Percentiles rank a stretch among this genome's conserved stretches.
Conservation (phyloP, 2,113 vertebrate genomes). For the Dipodomys merriami region DNA sequence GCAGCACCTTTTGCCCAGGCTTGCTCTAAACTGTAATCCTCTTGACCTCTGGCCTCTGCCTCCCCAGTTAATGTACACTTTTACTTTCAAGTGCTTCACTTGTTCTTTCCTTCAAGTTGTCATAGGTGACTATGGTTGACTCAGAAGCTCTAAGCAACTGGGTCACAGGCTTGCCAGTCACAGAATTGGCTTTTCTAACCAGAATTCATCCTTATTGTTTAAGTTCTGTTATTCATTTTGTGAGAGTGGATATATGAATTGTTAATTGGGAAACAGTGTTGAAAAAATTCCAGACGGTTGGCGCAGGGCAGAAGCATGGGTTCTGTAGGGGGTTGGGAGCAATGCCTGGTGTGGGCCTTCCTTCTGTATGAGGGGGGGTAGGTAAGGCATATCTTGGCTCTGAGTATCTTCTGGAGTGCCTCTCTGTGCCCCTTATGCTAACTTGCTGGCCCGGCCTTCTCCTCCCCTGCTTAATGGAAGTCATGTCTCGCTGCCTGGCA, state of each 20-base stretch:
- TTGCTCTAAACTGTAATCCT: too few relatives aligned
- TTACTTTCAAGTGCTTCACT: slow-evolving; percentile 27
- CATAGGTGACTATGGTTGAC: slow-evolving; percentile 42
- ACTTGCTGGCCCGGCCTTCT: slow-evolving; percentile 10
- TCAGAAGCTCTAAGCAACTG: slow-evolving; percentile 24
- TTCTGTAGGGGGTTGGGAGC: not conserved
- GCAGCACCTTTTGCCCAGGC: too few relatives aligned
- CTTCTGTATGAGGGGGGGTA: slow-evolving; percentile 16
- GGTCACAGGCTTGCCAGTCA: slow-evolving; percentile 46
- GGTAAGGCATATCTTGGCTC: slow-evolving; percentile 57
- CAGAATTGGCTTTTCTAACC: slow-evolving; percentile 34
- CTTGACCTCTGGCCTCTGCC: too few relatives aligned
- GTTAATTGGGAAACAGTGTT: slow-evolving; percentile 26
- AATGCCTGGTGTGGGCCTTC: not conserved
- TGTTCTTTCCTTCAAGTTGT: slow-evolving; percentile 22
- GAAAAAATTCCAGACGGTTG: not conserved
- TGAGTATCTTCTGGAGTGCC: slow-evolving; percentile 19
- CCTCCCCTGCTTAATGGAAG: slow-evolving; percentile 47
- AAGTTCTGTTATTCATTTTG: not conserved
- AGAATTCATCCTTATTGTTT: not conserved
- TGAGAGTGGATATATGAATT: slow-evolving; percentile 25
- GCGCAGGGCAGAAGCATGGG: not conserved
- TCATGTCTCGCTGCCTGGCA: slow-evolving; percentile 16
- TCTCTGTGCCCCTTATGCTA: slow-evolving; percentile 57
- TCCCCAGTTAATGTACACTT: not conserved